A percentile compares a stretch with the other conserved stretches of the same genome.
These are phyloP conservation scores for Xenops minutus DNA, from an alignment of 2,797 vertebrate genomes.

Conservation along the genomic window DNA sequence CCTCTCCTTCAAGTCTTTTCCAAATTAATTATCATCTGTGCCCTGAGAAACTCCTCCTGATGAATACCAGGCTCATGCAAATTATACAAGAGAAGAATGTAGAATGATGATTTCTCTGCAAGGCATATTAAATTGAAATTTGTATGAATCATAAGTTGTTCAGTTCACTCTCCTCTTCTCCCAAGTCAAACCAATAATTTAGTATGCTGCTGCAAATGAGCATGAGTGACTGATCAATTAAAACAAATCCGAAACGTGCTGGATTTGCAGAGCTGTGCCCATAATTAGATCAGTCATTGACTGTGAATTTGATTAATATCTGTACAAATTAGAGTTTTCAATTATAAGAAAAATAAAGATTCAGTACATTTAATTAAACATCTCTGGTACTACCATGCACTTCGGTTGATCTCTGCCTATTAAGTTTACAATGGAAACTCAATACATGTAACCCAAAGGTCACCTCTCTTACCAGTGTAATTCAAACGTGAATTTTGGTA, in stretches of 20 bases:
- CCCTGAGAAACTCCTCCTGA: slow-evolving; percentile 42
- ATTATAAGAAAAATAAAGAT: slow-evolving; percentile 62
- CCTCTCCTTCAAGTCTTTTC: slow-evolving; percentile 7
- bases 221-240: slow-evolving; percentile 65
- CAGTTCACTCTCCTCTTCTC: slow-evolving; percentile 49
- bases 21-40: slow-evolving; percentile 56
- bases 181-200: slow-evolving; percentile 59
- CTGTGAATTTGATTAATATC: slow-evolving; percentile 59
- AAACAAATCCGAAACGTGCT: slow-evolving; percentile 51
- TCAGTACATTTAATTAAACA: slow-evolving; percentile 44
- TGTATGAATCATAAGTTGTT: slow-evolving; percentile 26
- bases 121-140: slow-evolving; percentile 60
- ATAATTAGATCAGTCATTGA: slow-evolving; percentile 61
- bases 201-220: slow-evolving; percentile 50
- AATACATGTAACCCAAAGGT: slow-evolving; percentile 38
- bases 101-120: slow-evolving; percentile 45
- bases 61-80: slow-evolving; percentile 52
- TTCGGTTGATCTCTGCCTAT: slow-evolving; percentile 37
- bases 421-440: slow-evolving; percentile 49
- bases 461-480: not conserved
- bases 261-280: slow-evolving; percentile 25
- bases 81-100: slow-evolving; percentile 45
- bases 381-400: not conserved
- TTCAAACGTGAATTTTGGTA: slow-evolving; percentile 8
- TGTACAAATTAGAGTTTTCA: slow-evolving; percentile 60